Evolutionary conservation across 2,113 vertebrate genomes (phyloP).

Genomic region (Sylvia atricapilla): DNA sequence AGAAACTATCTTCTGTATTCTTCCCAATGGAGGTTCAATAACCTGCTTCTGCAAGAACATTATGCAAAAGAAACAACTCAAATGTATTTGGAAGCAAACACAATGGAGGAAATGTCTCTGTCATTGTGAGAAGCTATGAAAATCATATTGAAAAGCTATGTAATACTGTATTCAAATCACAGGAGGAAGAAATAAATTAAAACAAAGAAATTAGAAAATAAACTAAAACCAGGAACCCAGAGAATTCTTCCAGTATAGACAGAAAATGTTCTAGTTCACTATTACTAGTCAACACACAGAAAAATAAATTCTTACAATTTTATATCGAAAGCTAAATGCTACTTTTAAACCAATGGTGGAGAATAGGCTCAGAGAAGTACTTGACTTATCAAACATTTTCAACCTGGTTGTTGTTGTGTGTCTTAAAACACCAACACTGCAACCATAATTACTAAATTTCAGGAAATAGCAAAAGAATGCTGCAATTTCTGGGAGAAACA

Average conservation of each 20-base stretch:
- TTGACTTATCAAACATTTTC: conserved; percentile 10
- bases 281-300: background rate
- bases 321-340: background rate
- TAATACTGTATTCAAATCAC: conserved; percentile 44
- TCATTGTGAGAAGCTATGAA: background rate
- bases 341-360: background rate
- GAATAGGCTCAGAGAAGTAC: background rate
- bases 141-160: background rate
- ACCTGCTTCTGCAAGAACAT: conserved; percentile 3
- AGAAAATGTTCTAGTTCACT: background rate
- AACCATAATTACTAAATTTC: conserved; percentile 22
- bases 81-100: conserved; percentile 40
- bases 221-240: background rate
- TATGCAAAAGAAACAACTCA: conserved; percentile 17
- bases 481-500: background rate
- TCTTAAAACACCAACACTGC: background rate
- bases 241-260: background rate
- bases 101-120: conserved; percentile 26
- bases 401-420: background rate
- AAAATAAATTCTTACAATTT: background rate
- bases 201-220: conserved; percentile 49
- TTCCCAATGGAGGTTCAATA: conserved; percentile 42
- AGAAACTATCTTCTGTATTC: background rate
- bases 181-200: conserved; percentile 12
- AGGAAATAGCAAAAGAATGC: background rate